These are phyloP conservation scores for Reticulitermes lucifugus DNA, from an alignment of 2,888 invertebrate genomes.

Conservation along the genomic window DNA sequence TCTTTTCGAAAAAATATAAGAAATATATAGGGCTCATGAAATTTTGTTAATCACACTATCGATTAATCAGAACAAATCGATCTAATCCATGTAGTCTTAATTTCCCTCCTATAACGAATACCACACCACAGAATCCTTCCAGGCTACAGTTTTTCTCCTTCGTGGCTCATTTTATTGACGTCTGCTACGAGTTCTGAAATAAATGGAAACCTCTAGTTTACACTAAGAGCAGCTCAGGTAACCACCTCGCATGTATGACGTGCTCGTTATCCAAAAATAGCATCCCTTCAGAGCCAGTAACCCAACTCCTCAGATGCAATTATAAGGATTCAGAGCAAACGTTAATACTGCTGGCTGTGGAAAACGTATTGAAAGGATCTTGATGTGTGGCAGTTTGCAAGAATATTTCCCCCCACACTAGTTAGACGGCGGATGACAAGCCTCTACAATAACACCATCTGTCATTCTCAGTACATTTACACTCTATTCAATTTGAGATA, in stretches of 20 bases:
- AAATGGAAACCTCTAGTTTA: too few relatives aligned
- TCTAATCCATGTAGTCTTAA: too few relatives aligned
- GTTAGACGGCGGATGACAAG: background rate
- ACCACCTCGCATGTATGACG: background rate
- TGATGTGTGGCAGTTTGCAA: background rate
- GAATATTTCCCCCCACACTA: background rate
- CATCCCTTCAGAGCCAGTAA: background rate
- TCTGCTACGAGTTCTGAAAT: too few relatives aligned
- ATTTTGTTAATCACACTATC: too few relatives aligned
- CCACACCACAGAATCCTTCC: too few relatives aligned
- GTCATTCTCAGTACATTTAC: background rate
- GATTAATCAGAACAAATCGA: too few relatives aligned
- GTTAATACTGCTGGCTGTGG: background rate
- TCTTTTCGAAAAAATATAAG: too few relatives aligned
- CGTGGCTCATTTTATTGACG: too few relatives aligned
- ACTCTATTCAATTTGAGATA: constrained; percentile 1
- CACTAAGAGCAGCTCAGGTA: background rate
- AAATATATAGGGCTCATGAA: too few relatives aligned
- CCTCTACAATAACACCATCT: background rate
- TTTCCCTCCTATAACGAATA: too few relatives aligned
- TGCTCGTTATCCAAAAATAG: background rate
- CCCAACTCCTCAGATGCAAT: background rate
- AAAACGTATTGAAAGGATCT: background rate
- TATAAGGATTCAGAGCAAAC: background rate
- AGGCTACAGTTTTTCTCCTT: too few relatives aligned